Conservation (phyloP, 2,888 invertebrate species). For the Cheiracanthium punctorium region DNA sequence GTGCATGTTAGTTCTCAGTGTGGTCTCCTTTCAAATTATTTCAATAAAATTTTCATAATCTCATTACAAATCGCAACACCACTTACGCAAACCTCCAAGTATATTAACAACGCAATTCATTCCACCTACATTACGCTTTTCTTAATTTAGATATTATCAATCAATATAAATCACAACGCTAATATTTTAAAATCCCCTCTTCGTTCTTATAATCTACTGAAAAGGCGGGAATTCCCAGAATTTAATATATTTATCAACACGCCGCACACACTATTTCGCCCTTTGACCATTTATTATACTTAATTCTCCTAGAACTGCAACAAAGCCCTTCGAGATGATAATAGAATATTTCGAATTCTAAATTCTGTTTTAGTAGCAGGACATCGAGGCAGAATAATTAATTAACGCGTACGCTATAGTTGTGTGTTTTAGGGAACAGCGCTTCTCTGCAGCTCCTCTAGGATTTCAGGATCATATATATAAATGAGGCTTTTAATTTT, state of each 20-base stretch:
- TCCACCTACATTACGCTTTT: no score
- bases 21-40: no score
- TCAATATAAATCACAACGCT: not conserved
- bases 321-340: not conserved
- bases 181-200: no score
- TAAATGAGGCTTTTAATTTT: not conserved
- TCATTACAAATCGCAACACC: no score
- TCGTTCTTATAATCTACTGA: not conserved
- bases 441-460: not conserved
- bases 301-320: not conserved
- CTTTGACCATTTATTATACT: not conserved
- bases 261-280: not conserved
- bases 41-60: no score
- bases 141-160: not conserved
- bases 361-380: not conserved
- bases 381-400: not conserved
- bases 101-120: no score
- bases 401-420: not conserved
- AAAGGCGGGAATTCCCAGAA: not conserved
- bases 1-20: no score
- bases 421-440: not conserved
- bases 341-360: not conserved
- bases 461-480: not conserved
- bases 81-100: no score
- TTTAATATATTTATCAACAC: conserved; percentile 2